Base-by-base conservation (phyloP, 2,113 vertebrate genomes). In the Cettia cetti region DNA sequence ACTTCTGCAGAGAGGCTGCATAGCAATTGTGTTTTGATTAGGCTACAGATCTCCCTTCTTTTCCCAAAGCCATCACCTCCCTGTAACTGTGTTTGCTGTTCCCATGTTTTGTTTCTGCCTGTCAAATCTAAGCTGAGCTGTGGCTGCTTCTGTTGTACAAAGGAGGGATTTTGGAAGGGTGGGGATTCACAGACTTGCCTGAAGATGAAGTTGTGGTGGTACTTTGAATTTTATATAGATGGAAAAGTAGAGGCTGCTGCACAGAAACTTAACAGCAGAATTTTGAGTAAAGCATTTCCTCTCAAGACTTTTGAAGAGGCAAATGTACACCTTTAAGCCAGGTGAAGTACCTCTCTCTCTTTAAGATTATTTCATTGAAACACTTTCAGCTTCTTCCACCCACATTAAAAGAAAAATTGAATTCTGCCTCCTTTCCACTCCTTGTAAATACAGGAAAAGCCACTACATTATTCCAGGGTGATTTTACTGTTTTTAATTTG, bases 401-500 rank as follows among this genome's bases (percentile, higher is more conserved):
- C 17, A 14, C 72, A 21, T 35, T 77, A 65, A 47, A 69, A 83
- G 66, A 44, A 52, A 92, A 80, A 42, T 10, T 7, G 30, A 57
- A 59, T 88, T 90, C 31, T 77, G 53, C 74, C 52, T 95, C 60
- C 59, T 92, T 91, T 86, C 74, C 37, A 6, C 86, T 85, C 82
- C 71, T 91, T 95, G 93, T 95, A 91, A 64, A 30, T 85, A 66
- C 26, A 87, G 87, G 75, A 77, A 87, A 94, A 97, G 94, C 79
- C 93, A 53, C 92, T 28, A 68, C 63, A 21, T 94, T 88, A 80
- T 88, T 80, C 66, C 66, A 81, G 75, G 93, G 70, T 86, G 66
- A 57, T 95, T 89, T 96, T 82, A 81, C 22, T 80, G 85, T 35
- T 92, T 94, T 92, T 94, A 71, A 93, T 96, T 96, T 93, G 93